These are phyloP conservation scores for Eurytoma californica DNA, from an alignment of 2,888 invertebrate genomes.

Conservation along the genomic window DNA sequence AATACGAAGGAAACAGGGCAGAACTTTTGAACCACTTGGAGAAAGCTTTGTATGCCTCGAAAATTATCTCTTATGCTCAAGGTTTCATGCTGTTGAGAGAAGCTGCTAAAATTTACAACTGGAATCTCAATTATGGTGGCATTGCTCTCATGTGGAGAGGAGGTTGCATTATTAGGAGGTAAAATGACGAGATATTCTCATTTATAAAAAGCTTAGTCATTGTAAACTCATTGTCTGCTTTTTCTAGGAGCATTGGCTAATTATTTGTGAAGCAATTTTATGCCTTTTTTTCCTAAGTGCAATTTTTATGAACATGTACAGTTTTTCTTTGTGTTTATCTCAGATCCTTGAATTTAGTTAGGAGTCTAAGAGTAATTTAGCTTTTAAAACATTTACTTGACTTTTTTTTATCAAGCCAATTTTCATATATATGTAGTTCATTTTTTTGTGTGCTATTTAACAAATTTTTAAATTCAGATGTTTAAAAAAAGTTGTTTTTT, in stretches of 20 bases:
- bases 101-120: conserved; percentile 91
- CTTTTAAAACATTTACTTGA: too few species aligned
- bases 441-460: too few species aligned
- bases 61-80: conserved; percentile 99
- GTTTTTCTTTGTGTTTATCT: too few species aligned
- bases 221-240: conserved; percentile 5
- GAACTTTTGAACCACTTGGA: conserved; percentile 89
- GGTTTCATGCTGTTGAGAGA: conserved; percentile 96
- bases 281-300: too few species aligned
- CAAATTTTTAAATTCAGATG: too few species aligned
- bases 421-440: too few species aligned
- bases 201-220: conserved; percentile 5
- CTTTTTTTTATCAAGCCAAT: too few species aligned
- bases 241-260: not conserved
- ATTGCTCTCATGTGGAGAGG: conserved; percentile 99
- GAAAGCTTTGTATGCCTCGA: conserved; percentile 96
- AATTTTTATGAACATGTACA: too few species aligned
- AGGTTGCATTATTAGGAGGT: conserved; percentile 98
- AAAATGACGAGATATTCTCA: conserved; percentile 57
- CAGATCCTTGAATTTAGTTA: too few species aligned
- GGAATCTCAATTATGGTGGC: conserved; percentile 98
- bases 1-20: conserved; percentile 84
- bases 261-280: too few species aligned
- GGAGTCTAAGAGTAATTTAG: too few species aligned
- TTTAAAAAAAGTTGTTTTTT: too few species aligned